These are phyloP conservation scores for Glaucidium brasilianum DNA, from an alignment of 2,113 vertebrate species.

Conservation along the genomic window DNA sequence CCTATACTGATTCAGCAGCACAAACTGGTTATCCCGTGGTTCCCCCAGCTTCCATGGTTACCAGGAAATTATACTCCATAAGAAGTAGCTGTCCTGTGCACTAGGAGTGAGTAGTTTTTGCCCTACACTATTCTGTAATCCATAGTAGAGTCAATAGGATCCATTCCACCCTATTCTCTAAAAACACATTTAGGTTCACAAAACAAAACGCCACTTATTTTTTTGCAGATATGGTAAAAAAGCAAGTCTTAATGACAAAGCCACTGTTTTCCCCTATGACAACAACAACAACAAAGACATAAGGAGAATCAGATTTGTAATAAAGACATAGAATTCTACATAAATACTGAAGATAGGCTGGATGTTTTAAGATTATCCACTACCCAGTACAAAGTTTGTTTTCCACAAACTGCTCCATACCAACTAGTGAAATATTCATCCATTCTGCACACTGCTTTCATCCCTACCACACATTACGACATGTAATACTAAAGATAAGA, in stretches of 20 bases:
- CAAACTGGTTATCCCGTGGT: neutral
- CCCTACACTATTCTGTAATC: neutral
- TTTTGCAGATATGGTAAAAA: neutral
- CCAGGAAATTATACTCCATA: neutral
- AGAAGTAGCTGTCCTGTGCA: neutral
- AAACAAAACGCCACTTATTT: neutral
- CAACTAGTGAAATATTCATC: neutral
- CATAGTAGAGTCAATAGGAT: neutral
- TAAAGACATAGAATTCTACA: neutral
- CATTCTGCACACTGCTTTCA: neutral
- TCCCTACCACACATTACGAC: neutral
- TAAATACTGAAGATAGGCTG: neutral
- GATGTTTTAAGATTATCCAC: neutral
- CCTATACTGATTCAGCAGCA: neutral
- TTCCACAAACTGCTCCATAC: neutral
- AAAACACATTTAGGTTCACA: neutral
- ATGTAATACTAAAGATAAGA: slow-evolving; percentile 9
- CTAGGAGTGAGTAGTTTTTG: neutral
- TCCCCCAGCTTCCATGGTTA: neutral
- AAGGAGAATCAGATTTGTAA: neutral
- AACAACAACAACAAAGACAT: neutral
- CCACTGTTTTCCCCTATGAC: neutral
- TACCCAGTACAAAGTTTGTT: neutral
- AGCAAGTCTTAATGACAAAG: neutral
- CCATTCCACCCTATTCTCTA: neutral